Conservation (phyloP, 2,888 invertebrate genomes). For the Parasteatoda lunata region DNA sequence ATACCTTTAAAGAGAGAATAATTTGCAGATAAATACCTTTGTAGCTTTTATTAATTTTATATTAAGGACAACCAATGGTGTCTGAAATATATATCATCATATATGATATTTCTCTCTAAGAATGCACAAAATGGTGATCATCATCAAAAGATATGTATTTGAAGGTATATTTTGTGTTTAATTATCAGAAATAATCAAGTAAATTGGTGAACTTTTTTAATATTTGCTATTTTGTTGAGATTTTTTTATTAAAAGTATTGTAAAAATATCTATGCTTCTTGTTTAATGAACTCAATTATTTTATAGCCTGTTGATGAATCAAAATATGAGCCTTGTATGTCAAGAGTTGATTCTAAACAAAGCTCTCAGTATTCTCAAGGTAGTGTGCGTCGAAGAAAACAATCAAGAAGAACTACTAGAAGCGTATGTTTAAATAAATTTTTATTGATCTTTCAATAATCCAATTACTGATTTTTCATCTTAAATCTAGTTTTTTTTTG, state of each 20-base stretch:
- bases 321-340: conserved; percentile 58
- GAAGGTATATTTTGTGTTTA: background rate
- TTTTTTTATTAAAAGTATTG: background rate
- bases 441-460: background rate
- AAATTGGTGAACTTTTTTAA: no score
- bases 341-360: conserved; percentile 59
- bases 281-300: background rate
- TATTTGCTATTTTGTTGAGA: no score
- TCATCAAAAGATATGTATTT: background rate
- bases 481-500: background rate
- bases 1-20: no score
- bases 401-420: conserved; percentile 46
- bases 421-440: conserved; percentile 61
- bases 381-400: conserved; percentile 59
- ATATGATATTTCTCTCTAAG: no score
- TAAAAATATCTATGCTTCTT: background rate
- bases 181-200: background rate
- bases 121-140: no score
- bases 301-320: conserved; percentile 46
- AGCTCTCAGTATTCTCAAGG: conserved; percentile 66
- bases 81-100: no score
- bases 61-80: no score
- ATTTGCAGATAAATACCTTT: no score
- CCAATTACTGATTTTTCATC: background rate
- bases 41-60: no score